Evolutionary conservation across 2,797 vertebrate species (phyloP).

Genomic region (Neosilurus mollespiculum): DNA sequence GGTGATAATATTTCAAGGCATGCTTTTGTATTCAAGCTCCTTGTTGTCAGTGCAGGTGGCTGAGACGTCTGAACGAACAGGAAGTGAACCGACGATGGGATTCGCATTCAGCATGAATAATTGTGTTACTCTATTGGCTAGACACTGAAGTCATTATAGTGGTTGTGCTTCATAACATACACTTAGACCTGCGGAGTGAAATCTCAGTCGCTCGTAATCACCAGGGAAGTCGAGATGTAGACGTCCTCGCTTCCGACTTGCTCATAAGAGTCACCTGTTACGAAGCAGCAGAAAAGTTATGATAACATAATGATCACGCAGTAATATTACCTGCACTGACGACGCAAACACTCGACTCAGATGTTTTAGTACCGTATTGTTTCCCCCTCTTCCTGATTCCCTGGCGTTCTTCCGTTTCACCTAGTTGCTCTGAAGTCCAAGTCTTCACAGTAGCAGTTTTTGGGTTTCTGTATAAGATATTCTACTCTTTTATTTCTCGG

Average conservation of each 20-base stretch:
- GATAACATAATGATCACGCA: not conserved
- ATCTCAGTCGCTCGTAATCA: slow-evolving; percentile 6
- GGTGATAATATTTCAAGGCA: slow-evolving; percentile 65
- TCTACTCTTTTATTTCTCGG: slow-evolving; percentile 69
- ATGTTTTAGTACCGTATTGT: slow-evolving; percentile 51
- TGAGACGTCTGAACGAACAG: not conserved
- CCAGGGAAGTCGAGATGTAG: slow-evolving; percentile 1
- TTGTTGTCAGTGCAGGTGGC: slow-evolving; percentile 68
- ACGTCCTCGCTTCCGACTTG: not conserved
- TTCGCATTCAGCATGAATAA: slow-evolving; percentile 14
- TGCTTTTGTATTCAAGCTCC: slow-evolving; percentile 67
- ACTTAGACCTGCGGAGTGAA: slow-evolving; percentile 12
- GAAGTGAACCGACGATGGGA: not conserved
- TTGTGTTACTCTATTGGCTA: not conserved
- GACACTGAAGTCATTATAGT: slow-evolving; percentile 22
- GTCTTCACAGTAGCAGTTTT: slow-evolving; percentile 64
- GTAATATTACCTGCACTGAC: slow-evolving; percentile 61
- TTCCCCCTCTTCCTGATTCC: slow-evolving; percentile 55
- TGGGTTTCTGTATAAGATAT: slow-evolving; percentile 70
- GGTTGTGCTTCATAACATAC: slow-evolving; percentile 35
- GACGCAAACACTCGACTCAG: slow-evolving; percentile 62
- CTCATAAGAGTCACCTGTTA: not conserved
- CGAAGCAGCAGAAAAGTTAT: not conserved
- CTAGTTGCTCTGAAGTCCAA: slow-evolving; percentile 63
- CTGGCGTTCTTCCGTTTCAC: slow-evolving; percentile 54